Percentiles rank a stretch among this genome's conserved stretches.
phyloP scores from a whole-genome alignment of 1,140 invertebrate species.

The Ruditapes philippinarum region DNA sequence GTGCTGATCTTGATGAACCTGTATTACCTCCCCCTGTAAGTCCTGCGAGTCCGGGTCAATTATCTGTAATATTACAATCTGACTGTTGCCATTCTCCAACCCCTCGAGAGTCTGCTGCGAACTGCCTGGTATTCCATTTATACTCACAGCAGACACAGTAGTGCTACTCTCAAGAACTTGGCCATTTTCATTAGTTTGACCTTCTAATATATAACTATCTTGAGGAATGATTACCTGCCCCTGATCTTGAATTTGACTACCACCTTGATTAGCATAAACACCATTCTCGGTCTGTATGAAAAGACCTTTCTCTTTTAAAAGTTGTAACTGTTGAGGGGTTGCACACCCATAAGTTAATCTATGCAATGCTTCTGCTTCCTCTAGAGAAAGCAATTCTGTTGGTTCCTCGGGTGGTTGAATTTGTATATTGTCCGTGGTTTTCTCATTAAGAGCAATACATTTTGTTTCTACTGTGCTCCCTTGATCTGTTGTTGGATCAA shows the following conservation, averaged over 20 bases:
- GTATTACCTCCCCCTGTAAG: not conserved
- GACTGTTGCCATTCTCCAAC: slow-evolving; percentile 70
- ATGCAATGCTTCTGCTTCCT: slow-evolving; percentile 79
- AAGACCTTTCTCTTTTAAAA: slow-evolving; percentile 57
- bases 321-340: slow-evolving; percentile 23
- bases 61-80: slow-evolving; percentile 84
- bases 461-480: not conserved
- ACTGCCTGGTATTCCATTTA: slow-evolving; percentile 42
- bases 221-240: slow-evolving; percentile 64
- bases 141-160: slow-evolving; percentile 24
- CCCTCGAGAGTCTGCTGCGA: slow-evolving; percentile 20
- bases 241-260: slow-evolving; percentile 34
- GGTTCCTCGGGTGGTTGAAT: slow-evolving; percentile 29
- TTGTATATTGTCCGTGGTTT: not conserved
- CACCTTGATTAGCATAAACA: not conserved
- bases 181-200: not conserved
- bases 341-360: slow-evolving; percentile 65
- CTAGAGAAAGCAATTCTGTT: slow-evolving; percentile 70
- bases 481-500: slow-evolving; percentile 56
- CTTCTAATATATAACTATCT: slow-evolving; percentile 47
- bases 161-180: not conserved
- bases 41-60: slow-evolving; percentile 70
- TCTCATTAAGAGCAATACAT: not conserved
- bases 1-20: not conserved
- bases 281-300: not conserved